phyloP scores from a whole-genome alignment of 2,888 invertebrate genomes.

The Axea sp. region DNA sequence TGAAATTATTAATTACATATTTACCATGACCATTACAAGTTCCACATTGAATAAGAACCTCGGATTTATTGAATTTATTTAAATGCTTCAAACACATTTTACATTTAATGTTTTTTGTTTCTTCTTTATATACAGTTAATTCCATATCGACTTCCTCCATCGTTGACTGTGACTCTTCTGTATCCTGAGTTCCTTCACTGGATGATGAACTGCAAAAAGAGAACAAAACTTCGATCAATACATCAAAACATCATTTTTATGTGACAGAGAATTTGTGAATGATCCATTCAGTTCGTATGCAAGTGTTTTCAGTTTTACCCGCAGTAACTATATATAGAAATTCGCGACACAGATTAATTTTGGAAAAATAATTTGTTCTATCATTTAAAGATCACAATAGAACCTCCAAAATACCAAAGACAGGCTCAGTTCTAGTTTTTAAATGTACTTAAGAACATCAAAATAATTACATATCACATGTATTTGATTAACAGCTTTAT shows the following conservation, averaged over 20 bases:
- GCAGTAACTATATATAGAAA: too few relatives aligned
- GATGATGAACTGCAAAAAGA: slow-evolving; percentile 76
- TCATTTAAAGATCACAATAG: too few relatives aligned
- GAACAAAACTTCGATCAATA: too few relatives aligned
- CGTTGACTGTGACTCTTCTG: slow-evolving; percentile 78
- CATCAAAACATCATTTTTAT: too few relatives aligned
- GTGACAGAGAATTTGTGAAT: slow-evolving; percentile 9
- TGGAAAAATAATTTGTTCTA: too few relatives aligned
- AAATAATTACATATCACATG: too few relatives aligned
- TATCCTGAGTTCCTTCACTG: slow-evolving; percentile 79
- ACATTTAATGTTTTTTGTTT: slow-evolving; percentile 77
- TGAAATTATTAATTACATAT: background rate
- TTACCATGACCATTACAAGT: slow-evolving; percentile 83
- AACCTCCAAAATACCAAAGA: too few relatives aligned
- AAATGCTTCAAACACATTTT: slow-evolving; percentile 80
- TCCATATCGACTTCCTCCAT: slow-evolving; percentile 78
- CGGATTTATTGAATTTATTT: slow-evolving; percentile 80
- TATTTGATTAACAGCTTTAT: too few relatives aligned
- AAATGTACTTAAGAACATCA: too few relatives aligned
- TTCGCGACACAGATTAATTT: too few relatives aligned
- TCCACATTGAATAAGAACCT: slow-evolving; percentile 82
- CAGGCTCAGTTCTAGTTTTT: too few relatives aligned
- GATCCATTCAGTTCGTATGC: slow-evolving; percentile 5
- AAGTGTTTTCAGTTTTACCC: too few relatives aligned
- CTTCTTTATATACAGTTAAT: slow-evolving; percentile 73